These are phyloP conservation scores for Parazoanthus atlanticus DNA, from an alignment of 92 coral and sea anemone species.

Conservation along the genomic window DNA sequence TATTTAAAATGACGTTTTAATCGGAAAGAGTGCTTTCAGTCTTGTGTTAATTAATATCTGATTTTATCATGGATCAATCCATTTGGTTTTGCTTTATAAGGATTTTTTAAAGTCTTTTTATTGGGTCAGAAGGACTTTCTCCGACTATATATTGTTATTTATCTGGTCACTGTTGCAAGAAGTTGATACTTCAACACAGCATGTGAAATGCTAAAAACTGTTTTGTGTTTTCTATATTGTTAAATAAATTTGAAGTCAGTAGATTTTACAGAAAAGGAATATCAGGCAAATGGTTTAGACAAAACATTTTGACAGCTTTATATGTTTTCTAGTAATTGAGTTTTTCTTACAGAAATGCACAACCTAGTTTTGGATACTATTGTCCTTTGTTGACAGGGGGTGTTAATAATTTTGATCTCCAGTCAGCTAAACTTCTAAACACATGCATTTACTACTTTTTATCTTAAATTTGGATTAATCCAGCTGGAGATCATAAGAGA, in stretches of 20 bases:
- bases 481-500: not conserved
- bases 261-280: not conserved
- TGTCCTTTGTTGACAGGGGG: not conserved
- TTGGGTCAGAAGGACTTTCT: not conserved
- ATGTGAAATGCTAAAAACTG: not conserved
- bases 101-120: not conserved
- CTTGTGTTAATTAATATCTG: not conserved
- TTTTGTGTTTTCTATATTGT: not conserved
- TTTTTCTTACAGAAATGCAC: not conserved
- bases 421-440: not conserved
- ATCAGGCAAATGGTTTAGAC: not conserved
- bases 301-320: not conserved
- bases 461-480: not conserved
- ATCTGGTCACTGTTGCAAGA: not conserved
- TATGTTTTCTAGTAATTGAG: not conserved
- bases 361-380: not conserved
- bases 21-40: not conserved
- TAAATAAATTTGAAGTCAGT: not conserved
- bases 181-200: not conserved
- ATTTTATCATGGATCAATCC: not conserved
- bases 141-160: not conserved
- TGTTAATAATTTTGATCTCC: not conserved
- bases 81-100: not conserved
- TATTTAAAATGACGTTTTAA: conserved; percentile 2
- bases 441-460: not conserved